phyloP scores from a whole-genome alignment of 2,797 vertebrate genomes.

The Sphaeramia orbicularis region DNA sequence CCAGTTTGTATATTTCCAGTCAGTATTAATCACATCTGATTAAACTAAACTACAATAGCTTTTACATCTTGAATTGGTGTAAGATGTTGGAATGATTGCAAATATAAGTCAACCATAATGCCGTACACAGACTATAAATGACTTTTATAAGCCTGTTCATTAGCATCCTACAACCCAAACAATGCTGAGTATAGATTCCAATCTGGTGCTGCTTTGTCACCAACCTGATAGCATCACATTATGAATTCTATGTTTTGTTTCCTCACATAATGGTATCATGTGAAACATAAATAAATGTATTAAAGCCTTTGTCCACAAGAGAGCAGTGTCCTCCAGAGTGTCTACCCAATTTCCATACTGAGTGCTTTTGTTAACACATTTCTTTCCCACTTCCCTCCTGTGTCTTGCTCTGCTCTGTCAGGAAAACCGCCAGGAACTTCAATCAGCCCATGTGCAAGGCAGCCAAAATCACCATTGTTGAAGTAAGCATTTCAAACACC shows the following conservation, averaged over 20 bases:
- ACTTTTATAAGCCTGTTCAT: no score
- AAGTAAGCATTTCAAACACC: constrained; percentile 84
- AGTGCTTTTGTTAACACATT: not conserved
- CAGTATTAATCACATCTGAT: not conserved
- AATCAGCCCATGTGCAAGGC: constrained; percentile 99
- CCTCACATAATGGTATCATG: no score
- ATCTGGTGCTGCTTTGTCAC: no score
- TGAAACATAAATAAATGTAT: constrained; percentile 30
- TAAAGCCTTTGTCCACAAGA: constrained; percentile 75
- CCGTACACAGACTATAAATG: no score
- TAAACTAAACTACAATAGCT: no score
- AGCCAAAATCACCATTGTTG: constrained; percentile 92
- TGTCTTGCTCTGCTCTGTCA: constrained; percentile 57
- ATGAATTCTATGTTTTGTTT: no score
- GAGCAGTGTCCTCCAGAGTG: constrained; percentile 59
- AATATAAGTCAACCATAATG: no score
- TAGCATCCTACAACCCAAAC: no score
- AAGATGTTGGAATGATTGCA: not conserved
- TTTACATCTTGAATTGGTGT: not conserved
- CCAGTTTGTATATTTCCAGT: not conserved
- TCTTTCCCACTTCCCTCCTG: not conserved
- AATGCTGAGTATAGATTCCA: no score
- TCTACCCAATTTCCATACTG: not conserved
- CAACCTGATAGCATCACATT: no score
- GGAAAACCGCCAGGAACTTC: constrained; percentile 98